Evolutionary conservation across 2,797 vertebrate species (phyloP), one percentile per base, ranked within the genome.

Genomic region (Diceros bicornis): DNA sequence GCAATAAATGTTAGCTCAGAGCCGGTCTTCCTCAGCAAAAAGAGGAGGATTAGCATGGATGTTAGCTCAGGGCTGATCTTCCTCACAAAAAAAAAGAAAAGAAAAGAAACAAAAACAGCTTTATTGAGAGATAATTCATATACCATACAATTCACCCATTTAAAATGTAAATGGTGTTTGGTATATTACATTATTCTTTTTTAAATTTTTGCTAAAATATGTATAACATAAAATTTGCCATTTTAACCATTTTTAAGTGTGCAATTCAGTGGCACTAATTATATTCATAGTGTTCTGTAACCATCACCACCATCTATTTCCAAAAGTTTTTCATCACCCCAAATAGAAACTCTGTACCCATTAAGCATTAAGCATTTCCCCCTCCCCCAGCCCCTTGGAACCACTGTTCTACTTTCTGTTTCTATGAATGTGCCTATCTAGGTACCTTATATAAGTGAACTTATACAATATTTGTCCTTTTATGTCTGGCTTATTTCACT

Each of bases 71-170:
- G 41, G 41, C 41, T 41, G 41, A 41, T 41, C 41, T 41, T 41
- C 41, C 41, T 41, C 41, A 41, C 4, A 41, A 41, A 41, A 41
- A 41, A 41, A 41, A 41, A 41, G 4, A 41, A 41, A 41, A 41
- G 55, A 59, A 41, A 41, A 41, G 55, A 59, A 82, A 18, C 23
- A 37, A 83, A 47, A 44, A 21, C 34, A 82, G 21, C 44, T 82
- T 94, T 95, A 75, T 82, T 91, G 87, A 88, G 41, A 52, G 68
- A 55, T 44, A 66, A 96, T 93, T 84, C 59, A 78, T 21, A 62
- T 74, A 68, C 32, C 71, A 81, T 69, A 95, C 18, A 69, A 37
- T 74, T 92, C 72, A 86, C 12, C 37, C 29, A 77, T 55, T 91
- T 90, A 61, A 72, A 79, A 14, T 84, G 16, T 88, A 69, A 95